Evolutionary conservation across 2,797 vertebrate genomes (phyloP), one percentile per base, ranked within the genome.

Genomic region (Myotis findleyi): DNA sequence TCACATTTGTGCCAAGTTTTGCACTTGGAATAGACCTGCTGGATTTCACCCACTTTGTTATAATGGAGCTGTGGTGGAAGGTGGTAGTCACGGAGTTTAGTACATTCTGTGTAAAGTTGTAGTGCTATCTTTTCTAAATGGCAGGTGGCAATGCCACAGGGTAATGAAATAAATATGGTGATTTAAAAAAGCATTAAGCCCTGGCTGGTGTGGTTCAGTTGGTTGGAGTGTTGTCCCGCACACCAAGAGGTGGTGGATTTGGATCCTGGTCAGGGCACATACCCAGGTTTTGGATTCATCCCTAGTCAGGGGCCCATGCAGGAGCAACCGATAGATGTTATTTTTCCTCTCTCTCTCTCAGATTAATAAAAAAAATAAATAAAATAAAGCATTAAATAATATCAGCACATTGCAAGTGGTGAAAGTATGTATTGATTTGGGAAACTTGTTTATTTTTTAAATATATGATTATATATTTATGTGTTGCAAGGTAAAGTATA

Each of bases 121-220:
- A 87, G 86, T 76, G 20, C 64, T 80, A 11, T 93, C 51, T 89
- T 95, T 92, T 93, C 25, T 93, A 66, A 95, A 87, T 94, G 73
- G 27, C 51, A 82, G 71, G 68, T 90, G 81, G 25, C 73, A 95
- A 0, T 9, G 14, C 82, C 18, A 53, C 36, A 77, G 85, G 72
- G n/a, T 66, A 85, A 72, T 87, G 64, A 76, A 89, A 84, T 85
- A 57, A 91, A 1, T 81, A 25, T 87, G 47, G 6, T 86, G 91
- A 84, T 87, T 92, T 81, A 11, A 88, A 71, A 87, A 88, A 88
- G 57, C 25, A 83, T 55, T 90, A 87, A 68, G 64, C n/a, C 64
- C n/a, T 68, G 64, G 64, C 64, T 33, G 8, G 64, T 36, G 64
- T 68, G 64, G 64, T n/a, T 68, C 64, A 64, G 30, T 33, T n/a